phyloP scores from a whole-genome alignment of 1,140 invertebrate species.

The Temnothorax curvispinosus region DNA sequence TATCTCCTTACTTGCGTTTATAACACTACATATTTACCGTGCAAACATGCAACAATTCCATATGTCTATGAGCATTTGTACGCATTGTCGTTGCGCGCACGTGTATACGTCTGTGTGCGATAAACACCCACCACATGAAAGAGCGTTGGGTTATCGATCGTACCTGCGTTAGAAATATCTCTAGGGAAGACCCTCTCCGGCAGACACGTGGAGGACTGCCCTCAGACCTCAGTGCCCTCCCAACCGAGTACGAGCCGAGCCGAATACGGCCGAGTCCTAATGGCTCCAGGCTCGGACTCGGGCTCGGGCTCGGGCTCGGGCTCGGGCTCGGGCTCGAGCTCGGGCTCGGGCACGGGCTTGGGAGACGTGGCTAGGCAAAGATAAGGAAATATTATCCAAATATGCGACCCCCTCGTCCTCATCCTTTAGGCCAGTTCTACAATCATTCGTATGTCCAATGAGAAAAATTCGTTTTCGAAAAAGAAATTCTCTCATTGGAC shows the following conservation, averaged over 20 bases:
- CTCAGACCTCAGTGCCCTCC: slow-evolving; percentile 15
- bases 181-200: slow-evolving; percentile 62
- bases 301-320: neutral
- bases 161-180: slow-evolving; percentile 63
- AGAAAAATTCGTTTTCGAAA: no score
- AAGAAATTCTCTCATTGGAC: no score
- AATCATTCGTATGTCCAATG: no score
- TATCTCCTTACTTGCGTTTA: slow-evolving; percentile 57
- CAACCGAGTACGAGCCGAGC: slow-evolving; percentile 21
- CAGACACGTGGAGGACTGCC: slow-evolving; percentile 61
- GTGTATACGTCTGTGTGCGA: neutral
- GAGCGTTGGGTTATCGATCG: slow-evolving; percentile 64
- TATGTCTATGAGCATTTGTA: slow-evolving; percentile 29
- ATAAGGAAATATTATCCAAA: slow-evolving; percentile 3
- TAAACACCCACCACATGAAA: slow-evolving; percentile 24
- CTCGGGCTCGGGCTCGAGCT: no score
- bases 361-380: neutral
- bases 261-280: slow-evolving; percentile 51
- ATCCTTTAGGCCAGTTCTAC: no score
- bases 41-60: slow-evolving; percentile 65
- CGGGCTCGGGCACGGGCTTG: neutral
- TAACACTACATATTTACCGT: slow-evolving; percentile 38
- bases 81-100: slow-evolving; percentile 1
- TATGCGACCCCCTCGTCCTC: neutral
- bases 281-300: neutral